Evolutionary conservation across 2,113 vertebrate genomes (phyloP).

Genomic region (Neolamprologus longior): DNA sequence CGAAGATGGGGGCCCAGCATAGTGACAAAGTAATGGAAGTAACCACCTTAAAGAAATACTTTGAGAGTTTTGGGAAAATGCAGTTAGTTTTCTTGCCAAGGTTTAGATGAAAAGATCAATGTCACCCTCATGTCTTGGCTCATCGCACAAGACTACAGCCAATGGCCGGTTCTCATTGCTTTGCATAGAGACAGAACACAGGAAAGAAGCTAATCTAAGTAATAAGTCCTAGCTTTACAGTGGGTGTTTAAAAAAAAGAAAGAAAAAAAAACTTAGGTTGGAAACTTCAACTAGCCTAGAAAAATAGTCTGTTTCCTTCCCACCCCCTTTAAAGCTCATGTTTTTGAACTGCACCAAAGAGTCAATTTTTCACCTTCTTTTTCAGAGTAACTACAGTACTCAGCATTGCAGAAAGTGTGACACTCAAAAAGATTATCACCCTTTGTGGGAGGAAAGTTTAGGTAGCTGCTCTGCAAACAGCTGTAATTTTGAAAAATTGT

Average conservation of each 20-base stretch:
- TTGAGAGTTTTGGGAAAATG: background rate
- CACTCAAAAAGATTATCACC: background rate
- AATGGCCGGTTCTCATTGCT: background rate
- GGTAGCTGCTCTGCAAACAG: background rate
- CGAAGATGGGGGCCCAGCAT: background rate
- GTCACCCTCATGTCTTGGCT: background rate
- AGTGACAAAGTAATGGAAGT: background rate
- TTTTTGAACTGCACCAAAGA: background rate
- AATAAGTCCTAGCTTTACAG: background rate
- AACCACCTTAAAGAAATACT: background rate
- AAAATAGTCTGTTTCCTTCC: background rate
- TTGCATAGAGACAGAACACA: background rate
- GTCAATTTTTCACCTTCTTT: background rate
- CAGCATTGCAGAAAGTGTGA: background rate
- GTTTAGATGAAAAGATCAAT: background rate
- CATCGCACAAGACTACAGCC: background rate
- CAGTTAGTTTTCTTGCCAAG: background rate
- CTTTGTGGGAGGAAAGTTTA: background rate
- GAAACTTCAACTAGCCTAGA: background rate
- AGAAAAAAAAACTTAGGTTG: background rate
- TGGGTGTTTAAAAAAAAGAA: rapidly evolving
- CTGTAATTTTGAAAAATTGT: background rate
- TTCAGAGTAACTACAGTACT: background rate
- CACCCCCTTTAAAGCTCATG: background rate
- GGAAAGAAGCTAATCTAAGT: background rate